These are phyloP conservation scores for Alces alces DNA, from an alignment of 2,113 vertebrate genomes.

Conservation along the genomic window DNA sequence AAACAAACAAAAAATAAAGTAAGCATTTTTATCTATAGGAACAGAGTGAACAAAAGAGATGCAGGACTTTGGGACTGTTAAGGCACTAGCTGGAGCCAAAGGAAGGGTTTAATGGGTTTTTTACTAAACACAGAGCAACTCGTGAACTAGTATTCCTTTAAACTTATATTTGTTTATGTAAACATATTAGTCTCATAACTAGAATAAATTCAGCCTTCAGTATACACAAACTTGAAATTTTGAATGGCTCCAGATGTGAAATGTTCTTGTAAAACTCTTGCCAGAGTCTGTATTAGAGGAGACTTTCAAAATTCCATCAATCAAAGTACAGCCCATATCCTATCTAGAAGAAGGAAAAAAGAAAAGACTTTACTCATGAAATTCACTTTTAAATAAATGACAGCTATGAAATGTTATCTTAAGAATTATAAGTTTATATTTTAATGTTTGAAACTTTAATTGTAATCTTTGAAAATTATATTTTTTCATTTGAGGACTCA, in stretches of 20 bases:
- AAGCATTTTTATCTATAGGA: background rate
- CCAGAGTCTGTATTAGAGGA: background rate
- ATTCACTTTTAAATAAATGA: background rate
- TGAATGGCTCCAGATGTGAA: background rate
- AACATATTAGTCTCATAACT: background rate
- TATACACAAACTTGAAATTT: background rate
- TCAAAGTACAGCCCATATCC: background rate
- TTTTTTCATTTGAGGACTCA: background rate
- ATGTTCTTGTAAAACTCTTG: background rate
- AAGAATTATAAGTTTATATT: background rate
- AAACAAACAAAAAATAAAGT: background rate
- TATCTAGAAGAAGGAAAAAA: background rate
- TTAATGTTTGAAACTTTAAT: background rate
- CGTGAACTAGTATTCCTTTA: background rate
- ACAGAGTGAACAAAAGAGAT: background rate
- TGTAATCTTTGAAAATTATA: background rate
- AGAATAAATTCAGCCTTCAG: background rate
- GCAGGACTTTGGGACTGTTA: too few species aligned
- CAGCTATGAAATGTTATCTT: background rate
- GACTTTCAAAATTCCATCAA: background rate
- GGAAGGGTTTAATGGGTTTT: background rate
- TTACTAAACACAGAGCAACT: background rate
- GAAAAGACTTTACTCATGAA: background rate
- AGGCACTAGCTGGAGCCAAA: background rate
- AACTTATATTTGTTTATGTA: background rate